Conservation (phyloP, 2,888 invertebrate genomes). For the Agonopterix arenella region DNA sequence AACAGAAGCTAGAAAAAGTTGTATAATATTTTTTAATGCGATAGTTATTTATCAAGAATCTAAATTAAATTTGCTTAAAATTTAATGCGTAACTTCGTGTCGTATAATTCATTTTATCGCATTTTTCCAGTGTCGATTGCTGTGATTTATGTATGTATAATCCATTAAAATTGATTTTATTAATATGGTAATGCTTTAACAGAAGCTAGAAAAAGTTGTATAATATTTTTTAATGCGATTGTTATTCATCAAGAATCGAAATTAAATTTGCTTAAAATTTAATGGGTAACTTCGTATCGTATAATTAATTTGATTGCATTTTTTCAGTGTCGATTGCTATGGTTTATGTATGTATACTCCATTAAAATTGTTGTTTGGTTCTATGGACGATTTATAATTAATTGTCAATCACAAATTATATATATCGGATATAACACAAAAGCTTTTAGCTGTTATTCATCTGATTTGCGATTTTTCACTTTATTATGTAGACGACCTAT, state of each 20-base stretch:
- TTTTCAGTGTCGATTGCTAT: not conserved
- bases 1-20: constrained; percentile 48
- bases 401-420: too few species aligned
- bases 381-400: too few species aligned
- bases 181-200: constrained; percentile 46
- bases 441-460: too few species aligned
- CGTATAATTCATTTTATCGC: not conserved
- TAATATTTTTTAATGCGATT: constrained; percentile 50
- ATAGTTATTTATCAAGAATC: constrained; percentile 47
- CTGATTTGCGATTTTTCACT: too few species aligned
- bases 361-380: too few species aligned
- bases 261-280: constrained; percentile 24
- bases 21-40: constrained; percentile 54
- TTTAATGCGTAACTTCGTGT: constrained; percentile 3
- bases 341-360: not conserved
- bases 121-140: too few species aligned
- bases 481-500: too few species aligned
- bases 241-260: constrained; percentile 44
- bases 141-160: too few species aligned
- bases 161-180: too few species aligned
- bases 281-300: constrained; percentile 3
- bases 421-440: too few species aligned
- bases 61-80: constrained; percentile 27
- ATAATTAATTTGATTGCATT: too few species aligned
- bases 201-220: constrained; percentile 51